Base-by-base conservation (phyloP, 2,797 vertebrate genomes). In the Brachyalestes nurse region DNA sequence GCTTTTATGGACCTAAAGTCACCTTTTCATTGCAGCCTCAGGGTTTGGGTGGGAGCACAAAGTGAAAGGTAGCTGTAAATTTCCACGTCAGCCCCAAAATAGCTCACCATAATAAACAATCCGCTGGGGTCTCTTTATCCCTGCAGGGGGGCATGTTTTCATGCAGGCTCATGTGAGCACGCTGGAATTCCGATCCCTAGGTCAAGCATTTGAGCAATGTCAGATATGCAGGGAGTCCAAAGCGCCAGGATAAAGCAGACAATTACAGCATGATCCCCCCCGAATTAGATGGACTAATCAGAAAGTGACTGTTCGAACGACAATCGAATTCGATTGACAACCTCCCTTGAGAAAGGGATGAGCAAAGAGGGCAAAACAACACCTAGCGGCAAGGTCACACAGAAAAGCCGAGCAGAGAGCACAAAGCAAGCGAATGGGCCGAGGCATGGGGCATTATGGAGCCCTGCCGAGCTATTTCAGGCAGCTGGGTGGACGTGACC, bases 171-270 rank as follows among this genome's bases (percentile, higher is more conserved):
- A 57, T 78, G 84, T 82, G 82, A 82, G 4, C 71, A 81, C 83
- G 76, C 85, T 87, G 78, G 85, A 91, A 94, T 94, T 91, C 90
- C 81, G 74, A 71, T 66, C 70, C 64, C 86, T 73, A 88, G 90
- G 91, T 91, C 90, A 94, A 93, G 85, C 82, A 95, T 93, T 90
- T 90, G 78, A 93, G 88, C 86, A 87, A 95, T 94, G 92, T 90
- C 88, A 94, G 90, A 91, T 89, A 95, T 92, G 93, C 91, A 47
- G 86, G 85, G 87, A 84, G 84, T 72, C 82, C 83, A 91, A 91
- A 92, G 89, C 88, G 77, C 87, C 1, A 42, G 92, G 91, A 93
- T 93, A 86, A 93, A 67, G 88, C 23, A 77, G 89, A 95, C 93
- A 95, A 95, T 94, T 78, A 88, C 80, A 82, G 79, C 75, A 23